A percentile compares a stretch with the other conserved stretches of the same genome.
phyloP scores from a whole-genome alignment of 23 tunicate genomes.

The Corella eumyota region DNA sequence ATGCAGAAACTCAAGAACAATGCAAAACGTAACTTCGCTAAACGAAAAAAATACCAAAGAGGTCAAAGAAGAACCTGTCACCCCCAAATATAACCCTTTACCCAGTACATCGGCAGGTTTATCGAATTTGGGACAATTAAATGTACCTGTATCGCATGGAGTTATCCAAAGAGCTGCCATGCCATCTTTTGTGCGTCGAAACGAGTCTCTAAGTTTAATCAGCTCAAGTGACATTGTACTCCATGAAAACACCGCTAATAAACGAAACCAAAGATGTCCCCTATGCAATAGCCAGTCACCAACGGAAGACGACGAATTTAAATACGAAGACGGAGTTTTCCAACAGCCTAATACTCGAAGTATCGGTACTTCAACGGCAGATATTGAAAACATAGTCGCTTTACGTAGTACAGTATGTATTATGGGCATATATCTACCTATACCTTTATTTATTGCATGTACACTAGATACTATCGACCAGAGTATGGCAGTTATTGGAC shows the following conservation, averaged over 20 bases:
- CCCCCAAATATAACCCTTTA: not conserved
- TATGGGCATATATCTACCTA: conserved; percentile 34
- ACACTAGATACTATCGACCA: conserved; percentile 20
- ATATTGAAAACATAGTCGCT: conserved; percentile 29
- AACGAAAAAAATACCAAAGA: too few species aligned
- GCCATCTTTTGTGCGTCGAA: not conserved
- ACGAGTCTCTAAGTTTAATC: too few species aligned
- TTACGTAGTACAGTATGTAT: conserved; percentile 11
- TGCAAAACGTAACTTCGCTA: not conserved
- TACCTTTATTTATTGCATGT: conserved; percentile 33
- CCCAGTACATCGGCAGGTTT: conserved; percentile 18
- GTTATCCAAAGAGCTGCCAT: conserved; percentile 17
- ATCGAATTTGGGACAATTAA: conserved; percentile 16
- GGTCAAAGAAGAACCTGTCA: too few species aligned
- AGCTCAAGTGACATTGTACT: conserved; percentile 1
- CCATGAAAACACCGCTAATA: conserved; percentile 5
- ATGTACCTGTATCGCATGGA: conserved; percentile 17
- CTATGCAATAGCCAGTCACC: conserved; percentile 6
- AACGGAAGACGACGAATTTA: not conserved
- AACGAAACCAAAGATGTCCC: conserved; percentile 16
- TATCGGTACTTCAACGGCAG: conserved; percentile 33
- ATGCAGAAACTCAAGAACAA: not conserved
- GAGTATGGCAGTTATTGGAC: conserved; percentile 24
- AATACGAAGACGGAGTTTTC: not conserved
- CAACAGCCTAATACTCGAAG: too few species aligned